Conservation (phyloP, 1,140 invertebrate species). For the Penaeus chinensis region DNA sequence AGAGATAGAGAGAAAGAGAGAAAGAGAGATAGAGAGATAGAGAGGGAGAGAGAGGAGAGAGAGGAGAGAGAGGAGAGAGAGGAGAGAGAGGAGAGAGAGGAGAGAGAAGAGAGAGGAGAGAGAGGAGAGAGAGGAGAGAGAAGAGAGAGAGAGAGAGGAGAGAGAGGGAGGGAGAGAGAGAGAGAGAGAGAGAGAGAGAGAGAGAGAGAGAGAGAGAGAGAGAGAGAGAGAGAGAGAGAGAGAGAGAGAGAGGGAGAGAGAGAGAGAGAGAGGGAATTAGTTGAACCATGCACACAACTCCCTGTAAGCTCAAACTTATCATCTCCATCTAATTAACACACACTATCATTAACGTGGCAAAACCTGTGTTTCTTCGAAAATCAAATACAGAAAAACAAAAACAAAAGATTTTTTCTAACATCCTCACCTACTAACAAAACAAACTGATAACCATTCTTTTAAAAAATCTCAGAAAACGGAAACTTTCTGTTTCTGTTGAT, state of each 20-base stretch:
- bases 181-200: slow-evolving; percentile 20
- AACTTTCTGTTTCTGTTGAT: too few relatives aligned
- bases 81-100: neutral
- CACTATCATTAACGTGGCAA: too few relatives aligned
- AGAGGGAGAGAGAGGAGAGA: too few relatives aligned
- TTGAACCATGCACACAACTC: neutral
- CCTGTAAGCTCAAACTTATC: neutral
- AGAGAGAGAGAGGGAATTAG: neutral
- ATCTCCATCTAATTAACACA: too few relatives aligned
- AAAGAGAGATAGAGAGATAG: too few relatives aligned
- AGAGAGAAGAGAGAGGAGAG: neutral
- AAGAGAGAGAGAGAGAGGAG: neutral
- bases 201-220: slow-evolving; percentile 7
- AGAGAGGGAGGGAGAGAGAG: slow-evolving; percentile 2
- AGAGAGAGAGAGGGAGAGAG: neutral
- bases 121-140: neutral
- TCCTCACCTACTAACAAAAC: too few relatives aligned
- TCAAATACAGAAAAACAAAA: too few relatives aligned
- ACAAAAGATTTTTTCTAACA: too few relatives aligned
- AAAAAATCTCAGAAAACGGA: too few relatives aligned
- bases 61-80: too few relatives aligned
- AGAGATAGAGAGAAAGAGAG: neutral
- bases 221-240: slow-evolving; percentile 32
- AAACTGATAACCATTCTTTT: too few relatives aligned
- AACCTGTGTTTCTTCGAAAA: too few relatives aligned